Percentiles rank a stretch among this genome's conserved stretches.
Evolutionary conservation across 1,140 invertebrate species (phyloP).

Genomic region (Achatina immaculata): DNA sequence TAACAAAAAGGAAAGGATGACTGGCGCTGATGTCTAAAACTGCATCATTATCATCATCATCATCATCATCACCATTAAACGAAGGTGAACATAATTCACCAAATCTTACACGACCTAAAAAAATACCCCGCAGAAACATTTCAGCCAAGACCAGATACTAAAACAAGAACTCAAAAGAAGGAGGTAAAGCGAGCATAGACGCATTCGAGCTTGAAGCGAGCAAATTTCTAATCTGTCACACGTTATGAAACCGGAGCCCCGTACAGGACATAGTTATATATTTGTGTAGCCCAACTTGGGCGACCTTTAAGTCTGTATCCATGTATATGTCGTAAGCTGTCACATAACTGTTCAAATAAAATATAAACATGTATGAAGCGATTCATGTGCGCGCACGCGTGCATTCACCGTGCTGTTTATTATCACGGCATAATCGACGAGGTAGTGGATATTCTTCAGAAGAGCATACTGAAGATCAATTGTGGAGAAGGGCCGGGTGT

Average conservation of each 20-base stretch:
- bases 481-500: background rate
- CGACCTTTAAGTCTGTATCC: background rate
- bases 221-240: background rate
- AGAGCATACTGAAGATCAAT: background rate
- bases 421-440: background rate
- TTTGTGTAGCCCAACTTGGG: background rate
- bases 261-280: background rate
- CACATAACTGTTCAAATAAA: background rate
- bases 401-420: background rate
- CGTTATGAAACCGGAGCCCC: background rate
- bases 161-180: too few relatives aligned
- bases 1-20: too few relatives aligned
- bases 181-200: too few relatives aligned
- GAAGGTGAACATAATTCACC: too few relatives aligned
- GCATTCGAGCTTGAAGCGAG: too few relatives aligned
- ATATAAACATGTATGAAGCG: background rate
- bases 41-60: too few relatives aligned
- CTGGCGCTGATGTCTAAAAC: too few relatives aligned
- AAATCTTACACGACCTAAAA: too few relatives aligned
- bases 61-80: too few relatives aligned
- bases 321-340: background rate
- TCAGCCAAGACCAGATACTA: too few relatives aligned
- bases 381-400: background rate
- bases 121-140: too few relatives aligned
- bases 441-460: background rate